Conservation (phyloP, 2,888 invertebrate genomes). For the Halictus quadricinctus region DNA sequence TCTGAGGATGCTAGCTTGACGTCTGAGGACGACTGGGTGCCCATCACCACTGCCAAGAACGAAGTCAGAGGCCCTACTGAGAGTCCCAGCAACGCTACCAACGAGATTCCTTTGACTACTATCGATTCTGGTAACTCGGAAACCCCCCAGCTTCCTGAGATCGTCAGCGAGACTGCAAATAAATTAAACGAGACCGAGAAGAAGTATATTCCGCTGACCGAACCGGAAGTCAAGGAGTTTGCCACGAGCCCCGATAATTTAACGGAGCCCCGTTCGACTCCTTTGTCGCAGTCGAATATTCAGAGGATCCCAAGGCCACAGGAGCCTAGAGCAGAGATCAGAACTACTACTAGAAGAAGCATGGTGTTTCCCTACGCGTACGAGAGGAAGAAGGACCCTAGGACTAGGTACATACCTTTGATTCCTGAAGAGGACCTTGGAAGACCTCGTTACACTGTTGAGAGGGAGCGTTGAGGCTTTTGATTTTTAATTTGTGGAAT, state of each 20-base stretch:
- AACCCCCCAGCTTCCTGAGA: not conserved
- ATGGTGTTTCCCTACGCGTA: constrained; percentile 80
- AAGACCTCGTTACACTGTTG: constrained; percentile 61
- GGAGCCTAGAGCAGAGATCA: constrained; percentile 32
- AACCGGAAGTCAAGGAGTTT: constrained; percentile 56
- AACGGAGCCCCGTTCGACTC: constrained; percentile 44
- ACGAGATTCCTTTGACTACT: not conserved
- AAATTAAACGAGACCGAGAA: constrained; percentile 46
- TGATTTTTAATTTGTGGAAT: no score
- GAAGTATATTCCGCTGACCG: constrained; percentile 77
- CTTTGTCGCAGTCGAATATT: constrained; percentile 72
- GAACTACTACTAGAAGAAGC: constrained; percentile 56
- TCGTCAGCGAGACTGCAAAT: not conserved
- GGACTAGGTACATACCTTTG: constrained; percentile 80
- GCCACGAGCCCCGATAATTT: not conserved
- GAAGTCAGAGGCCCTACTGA: not conserved
- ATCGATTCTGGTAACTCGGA: not conserved
- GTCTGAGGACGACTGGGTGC: constrained; percentile 76
- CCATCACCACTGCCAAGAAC: constrained; percentile 53
- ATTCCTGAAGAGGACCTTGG: constrained; percentile 78
- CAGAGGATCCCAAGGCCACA: constrained; percentile 73
- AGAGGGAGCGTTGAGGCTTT: constrained; percentile 70
- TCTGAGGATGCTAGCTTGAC: constrained; percentile 53
- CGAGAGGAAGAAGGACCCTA: constrained; percentile 78
- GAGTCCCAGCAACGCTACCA: not conserved